Conservation (phyloP, 2,113 vertebrate genomes). For the Poecile atricapillus region DNA sequence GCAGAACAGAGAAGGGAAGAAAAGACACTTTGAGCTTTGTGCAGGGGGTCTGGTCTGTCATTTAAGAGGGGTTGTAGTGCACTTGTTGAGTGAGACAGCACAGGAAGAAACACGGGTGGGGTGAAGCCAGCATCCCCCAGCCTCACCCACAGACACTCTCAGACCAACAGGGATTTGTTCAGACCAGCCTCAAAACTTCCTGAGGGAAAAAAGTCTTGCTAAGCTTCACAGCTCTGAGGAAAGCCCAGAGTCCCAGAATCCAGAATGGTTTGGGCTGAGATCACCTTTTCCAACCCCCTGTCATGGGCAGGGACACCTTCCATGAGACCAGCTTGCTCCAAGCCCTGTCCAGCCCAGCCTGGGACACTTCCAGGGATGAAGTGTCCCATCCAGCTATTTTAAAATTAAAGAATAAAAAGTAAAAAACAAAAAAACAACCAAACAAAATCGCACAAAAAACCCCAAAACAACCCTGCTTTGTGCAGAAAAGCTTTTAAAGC, state of each 20-base stretch:
- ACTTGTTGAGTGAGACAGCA: not conserved
- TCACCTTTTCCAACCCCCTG: not conserved
- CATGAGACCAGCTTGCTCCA: not conserved
- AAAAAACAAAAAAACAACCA: not conserved
- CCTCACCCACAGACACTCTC: not conserved
- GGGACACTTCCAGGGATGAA: not conserved
- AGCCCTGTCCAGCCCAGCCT: not conserved
- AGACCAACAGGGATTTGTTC: not conserved
- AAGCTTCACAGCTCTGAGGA: not conserved
- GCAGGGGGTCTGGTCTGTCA: not conserved
- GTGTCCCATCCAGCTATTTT: not conserved
- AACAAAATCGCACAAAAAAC: not conserved
- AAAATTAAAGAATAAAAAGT: not conserved
- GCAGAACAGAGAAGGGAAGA: not conserved
- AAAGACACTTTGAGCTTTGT: not conserved
- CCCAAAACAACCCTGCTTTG: not conserved
- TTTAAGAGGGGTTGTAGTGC: not conserved
- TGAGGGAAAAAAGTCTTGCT: not conserved
- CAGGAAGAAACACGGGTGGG: not conserved
- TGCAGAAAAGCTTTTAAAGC: not conserved
- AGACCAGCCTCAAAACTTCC: not conserved
- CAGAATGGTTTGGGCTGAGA: not conserved
- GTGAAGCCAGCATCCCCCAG: not conserved
- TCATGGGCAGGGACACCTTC: not conserved
- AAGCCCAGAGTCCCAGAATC: not conserved